These are phyloP conservation scores for Cephalotes varians DNA, from an alignment of 2,888 invertebrate genomes.

Conservation along the genomic window DNA sequence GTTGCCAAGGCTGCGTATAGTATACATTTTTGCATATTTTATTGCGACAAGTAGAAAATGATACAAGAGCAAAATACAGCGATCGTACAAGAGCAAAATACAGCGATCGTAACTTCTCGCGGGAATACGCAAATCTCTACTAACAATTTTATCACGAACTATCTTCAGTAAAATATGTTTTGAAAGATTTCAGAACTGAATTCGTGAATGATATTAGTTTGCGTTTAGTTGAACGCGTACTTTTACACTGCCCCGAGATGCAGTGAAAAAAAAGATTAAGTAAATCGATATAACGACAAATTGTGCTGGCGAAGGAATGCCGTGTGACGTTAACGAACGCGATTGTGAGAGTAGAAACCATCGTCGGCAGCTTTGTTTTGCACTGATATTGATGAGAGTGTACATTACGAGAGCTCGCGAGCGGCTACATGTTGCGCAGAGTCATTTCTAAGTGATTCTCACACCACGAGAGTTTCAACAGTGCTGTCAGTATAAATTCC, in stretches of 20 bases:
- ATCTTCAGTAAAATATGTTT: not conserved
- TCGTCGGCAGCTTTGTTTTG: constrained; percentile 33
- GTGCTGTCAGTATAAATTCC: not conserved
- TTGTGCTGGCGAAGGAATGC: constrained; percentile 5
- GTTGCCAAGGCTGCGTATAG: not conserved
- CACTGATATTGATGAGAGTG: constrained; percentile 2
- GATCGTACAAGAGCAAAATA: constrained; percentile 5
- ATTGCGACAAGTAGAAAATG: constrained; percentile 19
- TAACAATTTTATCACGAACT: constrained; percentile 58
- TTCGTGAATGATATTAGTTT: not conserved
- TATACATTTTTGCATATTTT: constrained; percentile 19
- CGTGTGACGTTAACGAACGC: constrained; percentile 34
- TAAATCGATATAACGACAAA: constrained; percentile 10
- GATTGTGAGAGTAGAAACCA: constrained; percentile 36
- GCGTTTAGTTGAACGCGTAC: constrained; percentile 14
- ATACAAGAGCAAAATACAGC: not conserved
- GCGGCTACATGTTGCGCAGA: not conserved
- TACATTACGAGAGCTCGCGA: constrained; percentile 3
- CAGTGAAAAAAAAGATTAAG: not conserved
- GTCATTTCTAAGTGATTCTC: constrained; percentile 19
- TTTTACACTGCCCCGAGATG: not conserved
- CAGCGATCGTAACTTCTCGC: constrained; percentile 14
- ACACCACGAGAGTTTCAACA: not conserved
- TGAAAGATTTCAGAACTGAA: constrained; percentile 7
- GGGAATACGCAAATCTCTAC: constrained; percentile 24